These are phyloP conservation scores for Ciconia stormi DNA, from an alignment of 2,113 vertebrate species.

Conservation along the genomic window DNA sequence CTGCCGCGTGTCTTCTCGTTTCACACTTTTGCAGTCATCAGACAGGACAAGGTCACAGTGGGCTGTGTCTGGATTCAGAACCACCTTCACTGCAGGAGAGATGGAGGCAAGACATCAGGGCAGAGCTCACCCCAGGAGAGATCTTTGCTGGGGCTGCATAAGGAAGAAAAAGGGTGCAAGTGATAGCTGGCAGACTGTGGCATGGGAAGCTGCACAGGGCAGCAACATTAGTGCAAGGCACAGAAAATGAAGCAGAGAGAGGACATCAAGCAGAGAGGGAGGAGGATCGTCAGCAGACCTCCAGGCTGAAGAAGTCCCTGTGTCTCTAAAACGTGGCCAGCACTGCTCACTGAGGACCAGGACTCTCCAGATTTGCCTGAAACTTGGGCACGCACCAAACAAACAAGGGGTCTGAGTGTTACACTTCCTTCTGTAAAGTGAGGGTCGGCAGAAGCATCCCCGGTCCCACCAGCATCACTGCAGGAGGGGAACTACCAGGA, in stretches of 20 bases:
- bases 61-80: conserved; percentile 3
- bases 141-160: neutral
- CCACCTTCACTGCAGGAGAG: neutral
- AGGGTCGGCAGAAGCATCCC: neutral
- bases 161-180: neutral
- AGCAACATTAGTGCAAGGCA: neutral
- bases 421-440: neutral
- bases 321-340: neutral
- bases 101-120: neutral
- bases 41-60: neutral
- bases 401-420: neutral
- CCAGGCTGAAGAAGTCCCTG: neutral
- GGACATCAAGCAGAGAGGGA: neutral
- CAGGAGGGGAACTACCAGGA: neutral
- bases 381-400: neutral
- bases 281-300: neutral
- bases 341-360: neutral
- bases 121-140: neutral
- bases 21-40: neutral
- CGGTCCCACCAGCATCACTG: neutral
- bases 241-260: neutral
- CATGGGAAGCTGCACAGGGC: neutral
- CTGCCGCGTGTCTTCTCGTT: neutral
- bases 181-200: rapidly evolving
- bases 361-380: neutral